These are phyloP conservation scores for Diphyllodes magnificus DNA, from an alignment of 2,113 vertebrate species.

Conservation along the genomic window DNA sequence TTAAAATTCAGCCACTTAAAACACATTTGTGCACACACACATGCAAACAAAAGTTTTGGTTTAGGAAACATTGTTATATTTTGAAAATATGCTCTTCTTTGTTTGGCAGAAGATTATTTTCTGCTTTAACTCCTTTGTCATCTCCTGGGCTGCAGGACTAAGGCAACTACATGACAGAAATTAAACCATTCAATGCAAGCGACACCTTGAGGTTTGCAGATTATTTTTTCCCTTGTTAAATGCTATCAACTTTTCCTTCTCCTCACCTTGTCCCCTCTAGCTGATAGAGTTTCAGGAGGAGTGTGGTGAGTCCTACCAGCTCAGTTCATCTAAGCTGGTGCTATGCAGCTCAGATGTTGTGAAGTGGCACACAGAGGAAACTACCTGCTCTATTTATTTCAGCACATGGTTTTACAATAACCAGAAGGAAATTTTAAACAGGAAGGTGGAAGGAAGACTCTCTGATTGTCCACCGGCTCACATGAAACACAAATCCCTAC, in stretches of 20 bases:
- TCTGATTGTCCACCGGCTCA: fast-evolving
- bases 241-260: not conserved
- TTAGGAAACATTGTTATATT: not conserved
- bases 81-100: conserved; percentile 15
- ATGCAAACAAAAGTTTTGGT: not conserved
- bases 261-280: not conserved
- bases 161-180: not conserved
- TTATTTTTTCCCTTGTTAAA: not conserved
- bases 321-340: not conserved
- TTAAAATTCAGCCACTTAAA: conserved; percentile 36
- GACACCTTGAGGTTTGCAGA: not conserved
- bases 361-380: not conserved
- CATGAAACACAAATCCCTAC: not conserved
- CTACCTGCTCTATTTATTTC: not conserved
- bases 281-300: not conserved
- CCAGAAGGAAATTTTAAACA: not conserved
- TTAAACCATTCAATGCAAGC: conserved; percentile 8
- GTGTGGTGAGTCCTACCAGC: not conserved
- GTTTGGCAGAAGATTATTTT: not conserved
- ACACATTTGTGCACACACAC: not conserved
- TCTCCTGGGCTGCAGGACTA: not conserved
- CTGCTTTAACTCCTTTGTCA: conserved; percentile 34
- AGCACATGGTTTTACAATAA: not conserved
- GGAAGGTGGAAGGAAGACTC: not conserved
- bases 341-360: not conserved